Conservation (phyloP, 2,113 vertebrate genomes). For the Meles meles region DNA sequence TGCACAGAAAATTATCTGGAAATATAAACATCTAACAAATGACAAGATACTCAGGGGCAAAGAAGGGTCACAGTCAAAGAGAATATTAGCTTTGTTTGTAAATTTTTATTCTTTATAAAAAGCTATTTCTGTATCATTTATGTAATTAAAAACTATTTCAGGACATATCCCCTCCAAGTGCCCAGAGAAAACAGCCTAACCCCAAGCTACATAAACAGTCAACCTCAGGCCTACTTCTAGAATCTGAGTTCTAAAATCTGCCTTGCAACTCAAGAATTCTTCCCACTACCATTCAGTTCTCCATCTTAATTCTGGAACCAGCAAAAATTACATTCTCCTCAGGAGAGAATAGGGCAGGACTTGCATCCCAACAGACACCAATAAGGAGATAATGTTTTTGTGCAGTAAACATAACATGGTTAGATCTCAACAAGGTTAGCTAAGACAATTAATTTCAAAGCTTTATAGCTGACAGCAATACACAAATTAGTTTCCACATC, state of each 20-base stretch:
- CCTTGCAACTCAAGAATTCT: background rate
- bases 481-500: slow-evolving; percentile 51
- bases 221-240: background rate
- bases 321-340: background rate
- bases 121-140: background rate
- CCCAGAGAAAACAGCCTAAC: background rate
- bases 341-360: background rate
- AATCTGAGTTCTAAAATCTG: background rate
- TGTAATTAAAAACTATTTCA: background rate
- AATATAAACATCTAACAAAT: background rate
- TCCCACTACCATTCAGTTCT: background rate
- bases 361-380: background rate
- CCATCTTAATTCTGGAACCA: background rate
- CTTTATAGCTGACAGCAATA: slow-evolving; percentile 35
- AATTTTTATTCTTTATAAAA: background rate
- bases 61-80: background rate
- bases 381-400: background rate
- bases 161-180: background rate
- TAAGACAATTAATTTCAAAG: slow-evolving; percentile 56
- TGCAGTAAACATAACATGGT: background rate
- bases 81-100: background rate
- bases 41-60: too few species aligned
- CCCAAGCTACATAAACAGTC: background rate
- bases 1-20: background rate
- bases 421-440: slow-evolving; percentile 28